Evolutionary conservation across 2,888 invertebrate genomes (phyloP), one percentile per base, ranked within the genome.

Genomic region (Chloroclysta siterata): DNA sequence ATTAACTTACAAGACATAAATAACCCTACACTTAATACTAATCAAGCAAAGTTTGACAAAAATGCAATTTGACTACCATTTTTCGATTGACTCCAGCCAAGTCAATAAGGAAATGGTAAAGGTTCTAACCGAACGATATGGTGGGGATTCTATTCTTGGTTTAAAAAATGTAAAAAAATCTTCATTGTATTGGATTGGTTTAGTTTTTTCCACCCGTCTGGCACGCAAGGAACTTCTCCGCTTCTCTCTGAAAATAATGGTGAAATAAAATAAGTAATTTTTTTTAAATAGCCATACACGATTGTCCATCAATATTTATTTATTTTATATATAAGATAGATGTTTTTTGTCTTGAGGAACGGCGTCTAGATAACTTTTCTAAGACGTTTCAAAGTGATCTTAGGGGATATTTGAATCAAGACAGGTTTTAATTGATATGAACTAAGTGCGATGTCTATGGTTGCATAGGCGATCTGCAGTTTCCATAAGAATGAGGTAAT

Each of bases 191-290:
- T 41, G 59, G 8, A 7, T 48, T 15, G 5, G 10, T 51, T 74
- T 76, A 39, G 71, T 76, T 70, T 71, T 79, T 36, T 42, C 70
- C 75, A 56, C 83, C 80, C 42, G 78, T 73, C 66, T 87, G 86
- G 64, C 89, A 90, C 2, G 83, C 76, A 6, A 88, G 72, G 33
- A 89, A 72, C 53, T 82, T 86, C 65, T 88, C 87, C 0, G 82
- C 89, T 77, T 89, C 89, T n/a, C 72, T 79, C 89, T 90, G 83
- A 51, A 85, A 86, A 2, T 11, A 39, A 33, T n/a, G n/a, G 0
- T 8, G 36, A 36, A 36, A 36, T 36, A 2, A 29, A 29, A 29
- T 29, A 29, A 29, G 29, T n/a, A n/a, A n/a, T n/a, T n/a, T n/a
- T n/a, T n/a, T n/a, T n/a, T n/a, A n/a, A n/a, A n/a, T n/a, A n/a